A percentile compares a stretch with the other conserved stretches of the same genome.
Evolutionary conservation across 2,888 invertebrate genomes (phyloP).

Genomic region (Drosophila falleni): DNA sequence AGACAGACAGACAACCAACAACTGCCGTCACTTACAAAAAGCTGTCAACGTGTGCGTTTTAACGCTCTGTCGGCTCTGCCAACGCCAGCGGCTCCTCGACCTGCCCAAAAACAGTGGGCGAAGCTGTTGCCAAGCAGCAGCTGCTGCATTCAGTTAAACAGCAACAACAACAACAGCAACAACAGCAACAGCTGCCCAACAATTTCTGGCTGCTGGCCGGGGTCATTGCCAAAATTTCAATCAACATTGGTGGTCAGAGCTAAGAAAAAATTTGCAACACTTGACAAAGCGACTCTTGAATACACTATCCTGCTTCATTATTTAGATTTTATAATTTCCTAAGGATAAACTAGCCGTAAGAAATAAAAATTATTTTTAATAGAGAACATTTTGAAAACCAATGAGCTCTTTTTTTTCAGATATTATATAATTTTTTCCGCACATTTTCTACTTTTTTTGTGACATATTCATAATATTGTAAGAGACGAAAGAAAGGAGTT

Average conservation of each 20-base stretch:
- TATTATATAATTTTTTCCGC: too few relatives aligned
- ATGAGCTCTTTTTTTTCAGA: background rate
- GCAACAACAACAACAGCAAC: slow-evolving; percentile 17
- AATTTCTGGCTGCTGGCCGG: slow-evolving; percentile 53
- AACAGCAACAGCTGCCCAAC: slow-evolving; percentile 59
- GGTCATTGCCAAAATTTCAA: slow-evolving; percentile 73
- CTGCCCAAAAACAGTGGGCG: slow-evolving; percentile 64
- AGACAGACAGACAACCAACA: slow-evolving; percentile 16
- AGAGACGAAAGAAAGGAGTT: too few relatives aligned
- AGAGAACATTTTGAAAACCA: background rate
- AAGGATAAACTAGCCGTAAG: background rate
- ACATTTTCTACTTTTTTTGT: too few relatives aligned
- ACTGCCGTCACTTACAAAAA: slow-evolving; percentile 45
- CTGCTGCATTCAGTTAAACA: slow-evolving; percentile 53
- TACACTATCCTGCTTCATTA: slow-evolving; percentile 15
- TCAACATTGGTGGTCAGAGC: slow-evolving; percentile 72
- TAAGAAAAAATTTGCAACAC: background rate
- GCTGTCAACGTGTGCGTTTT: slow-evolving; percentile 81
- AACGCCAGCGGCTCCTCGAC: slow-evolving; percentile 33
- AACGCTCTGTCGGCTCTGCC: slow-evolving; percentile 70
- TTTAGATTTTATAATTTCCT: background rate
- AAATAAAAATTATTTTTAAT: background rate
- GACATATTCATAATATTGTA: too few relatives aligned
- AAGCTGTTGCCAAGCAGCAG: slow-evolving; percentile 59
- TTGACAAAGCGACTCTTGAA: slow-evolving; percentile 1